Evolutionary conservation across 2,888 invertebrate genomes (phyloP).

Genomic region (Steromphala cineraria): DNA sequence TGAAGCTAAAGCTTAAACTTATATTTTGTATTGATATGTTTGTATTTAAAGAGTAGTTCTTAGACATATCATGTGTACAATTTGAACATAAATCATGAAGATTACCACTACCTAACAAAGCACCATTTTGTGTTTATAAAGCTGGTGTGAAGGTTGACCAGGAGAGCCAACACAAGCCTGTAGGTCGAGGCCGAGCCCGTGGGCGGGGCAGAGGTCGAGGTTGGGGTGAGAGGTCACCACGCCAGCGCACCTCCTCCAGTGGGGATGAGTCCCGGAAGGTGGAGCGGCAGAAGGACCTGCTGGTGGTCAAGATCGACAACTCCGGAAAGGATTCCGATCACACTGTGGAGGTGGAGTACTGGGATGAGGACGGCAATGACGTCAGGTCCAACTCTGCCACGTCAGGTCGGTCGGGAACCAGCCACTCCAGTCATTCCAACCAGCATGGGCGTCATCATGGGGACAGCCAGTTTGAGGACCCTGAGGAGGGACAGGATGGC

Average conservation of each 20-base stretch:
- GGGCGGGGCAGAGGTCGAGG: slow-evolving; percentile 64
- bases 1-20: no score
- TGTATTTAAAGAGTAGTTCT: no score
- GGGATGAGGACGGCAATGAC: slow-evolving; percentile 48
- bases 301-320: slow-evolving; percentile 70
- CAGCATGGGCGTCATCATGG: slow-evolving; percentile 27
- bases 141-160: slow-evolving; percentile 30
- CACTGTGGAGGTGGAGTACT: slow-evolving; percentile 64
- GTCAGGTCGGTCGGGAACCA: neutral
- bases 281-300: slow-evolving; percentile 63
- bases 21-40: no score
- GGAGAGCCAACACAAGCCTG: slow-evolving; percentile 29
- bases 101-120: no score
- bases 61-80: no score
- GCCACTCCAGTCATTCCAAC: neutral
- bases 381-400: slow-evolving; percentile 6
- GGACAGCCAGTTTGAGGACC: slow-evolving; percentile 43
- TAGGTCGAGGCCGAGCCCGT: slow-evolving; percentile 40
- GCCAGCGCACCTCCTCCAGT: slow-evolving; percentile 57
- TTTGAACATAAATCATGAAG: no score
- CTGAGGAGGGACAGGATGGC: slow-evolving; percentile 63
- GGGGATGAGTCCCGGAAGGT: slow-evolving; percentile 68
- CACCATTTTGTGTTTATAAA: neutral
- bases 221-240: slow-evolving; percentile 51
- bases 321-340: slow-evolving; percentile 52